Conservation (phyloP, 2,113 vertebrate genomes). For the Hyaena hyaena region DNA sequence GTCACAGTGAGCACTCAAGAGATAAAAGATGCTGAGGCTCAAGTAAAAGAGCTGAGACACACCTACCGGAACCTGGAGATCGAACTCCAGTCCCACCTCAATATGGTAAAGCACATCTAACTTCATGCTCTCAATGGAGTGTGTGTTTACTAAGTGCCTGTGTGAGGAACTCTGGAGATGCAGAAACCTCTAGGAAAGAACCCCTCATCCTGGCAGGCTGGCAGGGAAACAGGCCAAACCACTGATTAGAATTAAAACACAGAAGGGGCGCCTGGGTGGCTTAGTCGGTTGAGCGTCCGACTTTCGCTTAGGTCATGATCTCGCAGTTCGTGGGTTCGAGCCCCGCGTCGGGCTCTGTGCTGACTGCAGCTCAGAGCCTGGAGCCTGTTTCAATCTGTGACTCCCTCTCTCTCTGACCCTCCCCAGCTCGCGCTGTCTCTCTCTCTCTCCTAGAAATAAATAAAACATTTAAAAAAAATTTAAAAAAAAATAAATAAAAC, state of each 20-base stretch:
- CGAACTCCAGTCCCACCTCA: slow-evolving; percentile 89
- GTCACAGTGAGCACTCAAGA: slow-evolving; percentile 80
- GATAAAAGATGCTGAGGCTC: slow-evolving; percentile 81
- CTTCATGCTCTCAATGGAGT: neutral
- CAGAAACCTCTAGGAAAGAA: neutral
- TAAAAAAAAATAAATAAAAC: no score
- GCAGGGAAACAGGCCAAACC: neutral
- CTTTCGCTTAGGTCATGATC: no score
- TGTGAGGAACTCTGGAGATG: neutral
- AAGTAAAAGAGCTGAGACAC: slow-evolving; percentile 87
- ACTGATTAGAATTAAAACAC: neutral
- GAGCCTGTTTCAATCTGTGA: no score
- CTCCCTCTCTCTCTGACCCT: no score
- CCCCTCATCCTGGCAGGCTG: neutral
- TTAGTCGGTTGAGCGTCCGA: no score
- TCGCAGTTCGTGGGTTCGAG: no score
- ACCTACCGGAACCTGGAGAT: slow-evolving; percentile 89
- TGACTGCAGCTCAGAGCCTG: no score
- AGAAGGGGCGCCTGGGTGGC: no score
- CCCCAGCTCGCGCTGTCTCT: no score
- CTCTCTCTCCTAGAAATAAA: no score
- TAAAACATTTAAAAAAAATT: no score
- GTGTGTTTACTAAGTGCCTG: neutral
- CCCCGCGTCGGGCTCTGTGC: no score
- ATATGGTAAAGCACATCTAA: slow-evolving; percentile 83